Evolutionary conservation across 2,888 invertebrate species (phyloP).

Genomic region (Pandemis cinnamomeana): DNA sequence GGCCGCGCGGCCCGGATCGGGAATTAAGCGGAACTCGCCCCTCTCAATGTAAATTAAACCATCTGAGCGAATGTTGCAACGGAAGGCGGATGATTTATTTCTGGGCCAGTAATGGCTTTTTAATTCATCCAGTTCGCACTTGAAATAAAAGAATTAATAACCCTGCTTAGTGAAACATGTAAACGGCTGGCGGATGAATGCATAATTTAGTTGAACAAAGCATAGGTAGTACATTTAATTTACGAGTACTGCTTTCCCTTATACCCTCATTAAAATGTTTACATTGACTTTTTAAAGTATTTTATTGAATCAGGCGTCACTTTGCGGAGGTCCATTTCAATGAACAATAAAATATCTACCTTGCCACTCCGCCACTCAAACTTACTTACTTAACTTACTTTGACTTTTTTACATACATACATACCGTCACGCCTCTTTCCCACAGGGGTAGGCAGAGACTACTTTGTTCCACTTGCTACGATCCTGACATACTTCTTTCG

Average conservation of each 20-base stretch:
- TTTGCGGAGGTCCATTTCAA: no score
- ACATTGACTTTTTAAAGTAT: not conserved
- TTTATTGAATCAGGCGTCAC: not conserved
- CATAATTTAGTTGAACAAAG: constrained; percentile 28
- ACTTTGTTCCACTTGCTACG: no score
- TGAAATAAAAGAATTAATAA: constrained; percentile 51
- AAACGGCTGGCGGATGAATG: constrained; percentile 31
- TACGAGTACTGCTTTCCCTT: constrained; percentile 15
- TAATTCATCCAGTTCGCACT: constrained; percentile 60
- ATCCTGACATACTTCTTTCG: no score
- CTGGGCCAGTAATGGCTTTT: constrained; percentile 61
- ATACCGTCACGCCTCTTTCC: no score
- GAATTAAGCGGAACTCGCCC: constrained; percentile 59
- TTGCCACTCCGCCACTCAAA: no score
- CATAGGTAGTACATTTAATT: constrained; percentile 24
- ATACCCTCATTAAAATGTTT: constrained; percentile 26
- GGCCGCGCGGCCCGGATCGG: constrained; percentile 48
- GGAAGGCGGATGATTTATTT: constrained; percentile 65
- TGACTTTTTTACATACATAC: no score
- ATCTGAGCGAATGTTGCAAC: constrained; percentile 62
- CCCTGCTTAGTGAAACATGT: constrained; percentile 39
- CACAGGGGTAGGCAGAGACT: no score
- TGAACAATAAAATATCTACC: no score
- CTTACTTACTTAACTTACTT: no score
- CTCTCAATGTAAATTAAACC: constrained; percentile 67